Evolutionary conservation across 2,113 vertebrate species (phyloP), one percentile per base, ranked within the genome.

Genomic region (Ardeotis arabs): DNA sequence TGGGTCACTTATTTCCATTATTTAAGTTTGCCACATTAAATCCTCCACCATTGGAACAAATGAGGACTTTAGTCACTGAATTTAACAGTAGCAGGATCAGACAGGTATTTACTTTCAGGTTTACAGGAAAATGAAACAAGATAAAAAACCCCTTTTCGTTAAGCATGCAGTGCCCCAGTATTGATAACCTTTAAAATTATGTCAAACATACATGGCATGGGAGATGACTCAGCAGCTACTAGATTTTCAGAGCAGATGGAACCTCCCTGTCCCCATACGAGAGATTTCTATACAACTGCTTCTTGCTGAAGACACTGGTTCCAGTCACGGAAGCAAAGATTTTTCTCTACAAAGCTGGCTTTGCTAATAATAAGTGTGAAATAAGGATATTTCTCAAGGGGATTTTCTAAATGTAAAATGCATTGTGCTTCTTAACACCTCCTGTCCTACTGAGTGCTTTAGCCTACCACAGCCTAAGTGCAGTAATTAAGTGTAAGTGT

Each of bases 341-440:
- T 95, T 95, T 95, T 95, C 69, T 89, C 89, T 95, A 87, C 84
- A 95, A 95, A 95, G 91, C 92, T 92, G 91, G 91, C 87, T 95
- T 92, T 96, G 80, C 94, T 95, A 95, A 92, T 96, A 94, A 90
- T 90, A 96, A 96, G 95, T 96, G 94, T 96, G 96, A 96, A 96
- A 95, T 95, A 92, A 95, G 80, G 91, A 95, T 92, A 96, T 96
- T 96, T 97, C 93, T 96, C 93, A 93, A 77, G 95, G 82, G 93
- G 92, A 95, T 97, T 97, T 96, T 93, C 92, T 91, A 97, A 97
- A 96, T 97, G 83, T 96, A 96, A 95, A 95, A 96, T 0, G 58
- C 78, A 93, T 95, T 95, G 87, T 94, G 87, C 74, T 95, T 94
- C 84, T 97, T 96, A 90, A 89, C 94, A 87, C 84, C 91, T 94